Conservation (phyloP, 2,888 invertebrate species). For the Megalurothrips usitatus region DNA sequence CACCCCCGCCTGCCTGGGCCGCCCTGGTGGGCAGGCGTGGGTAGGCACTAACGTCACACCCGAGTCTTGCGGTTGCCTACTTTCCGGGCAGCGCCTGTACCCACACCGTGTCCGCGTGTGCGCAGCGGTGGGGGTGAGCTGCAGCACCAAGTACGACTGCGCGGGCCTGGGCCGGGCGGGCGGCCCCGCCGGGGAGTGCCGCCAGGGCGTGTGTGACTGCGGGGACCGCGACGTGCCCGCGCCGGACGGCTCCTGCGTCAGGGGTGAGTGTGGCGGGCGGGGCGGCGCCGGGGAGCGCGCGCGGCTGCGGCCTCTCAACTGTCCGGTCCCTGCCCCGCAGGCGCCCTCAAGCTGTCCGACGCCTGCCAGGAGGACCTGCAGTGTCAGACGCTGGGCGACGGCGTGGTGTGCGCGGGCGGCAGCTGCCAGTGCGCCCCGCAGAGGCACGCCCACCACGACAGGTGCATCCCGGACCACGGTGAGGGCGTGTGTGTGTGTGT, state of each 20-base stretch:
- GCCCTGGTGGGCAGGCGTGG: too few species aligned
- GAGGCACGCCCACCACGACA: neutral
- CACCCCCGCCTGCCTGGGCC: too few species aligned
- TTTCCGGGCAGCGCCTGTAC: neutral
- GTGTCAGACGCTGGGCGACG: neutral
- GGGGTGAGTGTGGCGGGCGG: neutral
- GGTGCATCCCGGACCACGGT: neutral
- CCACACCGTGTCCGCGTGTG: neutral
- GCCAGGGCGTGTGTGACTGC: neutral
- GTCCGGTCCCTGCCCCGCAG: neutral
- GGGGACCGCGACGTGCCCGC: neutral
- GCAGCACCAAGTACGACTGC: conserved; percentile 6
- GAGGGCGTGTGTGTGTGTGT: neutral
- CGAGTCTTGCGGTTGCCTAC: neutral
- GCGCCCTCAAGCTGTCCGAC: neutral
- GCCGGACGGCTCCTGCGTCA: neutral
- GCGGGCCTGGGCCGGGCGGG: neutral
- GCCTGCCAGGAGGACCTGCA: neutral
- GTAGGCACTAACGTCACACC: neutral
- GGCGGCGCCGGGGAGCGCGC: neutral
- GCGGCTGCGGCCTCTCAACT: neutral
- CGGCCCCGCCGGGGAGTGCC: neutral
- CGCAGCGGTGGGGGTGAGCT: neutral
- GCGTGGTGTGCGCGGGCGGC: neutral
- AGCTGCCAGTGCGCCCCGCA: neutral